Percentiles rank a stretch among this genome's conserved stretches.
Evolutionary conservation across 1,140 invertebrate genomes (phyloP).

Genomic region (Portunus trituberculatus): DNA sequence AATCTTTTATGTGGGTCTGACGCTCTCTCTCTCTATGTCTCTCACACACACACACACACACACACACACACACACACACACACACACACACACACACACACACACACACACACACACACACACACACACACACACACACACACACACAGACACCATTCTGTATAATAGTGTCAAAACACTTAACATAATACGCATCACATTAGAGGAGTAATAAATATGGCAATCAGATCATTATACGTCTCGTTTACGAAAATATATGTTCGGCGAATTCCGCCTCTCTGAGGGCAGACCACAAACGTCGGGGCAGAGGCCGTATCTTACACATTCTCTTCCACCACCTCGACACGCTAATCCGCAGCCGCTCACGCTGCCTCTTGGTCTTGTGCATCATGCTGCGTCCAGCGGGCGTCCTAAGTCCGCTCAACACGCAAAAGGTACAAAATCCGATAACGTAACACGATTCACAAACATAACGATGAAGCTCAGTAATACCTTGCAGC

Average conservation of each 20-base stretch:
- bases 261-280: neutral
- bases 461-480: neutral
- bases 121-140: conserved; percentile 25
- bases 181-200: neutral
- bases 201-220: neutral
- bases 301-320: neutral
- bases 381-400: neutral
- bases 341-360: neutral
- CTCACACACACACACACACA: conserved; percentile 29
- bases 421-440: neutral
- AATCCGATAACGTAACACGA: neutral
- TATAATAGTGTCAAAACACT: neutral
- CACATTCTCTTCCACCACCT: neutral
- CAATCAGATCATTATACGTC: neutral
- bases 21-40: too few relatives aligned
- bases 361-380: neutral
- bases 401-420: neutral
- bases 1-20: neutral
- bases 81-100: neutral
- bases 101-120: conserved; percentile 34
- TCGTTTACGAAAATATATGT: neutral
- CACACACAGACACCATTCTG: conserved; percentile 28
- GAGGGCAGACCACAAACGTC: neutral
- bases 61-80: conserved; percentile 33
- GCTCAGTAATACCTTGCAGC: neutral